These are phyloP conservation scores for Mola mola DNA, from an alignment of 2,113 vertebrate species.

Conservation along the genomic window DNA sequence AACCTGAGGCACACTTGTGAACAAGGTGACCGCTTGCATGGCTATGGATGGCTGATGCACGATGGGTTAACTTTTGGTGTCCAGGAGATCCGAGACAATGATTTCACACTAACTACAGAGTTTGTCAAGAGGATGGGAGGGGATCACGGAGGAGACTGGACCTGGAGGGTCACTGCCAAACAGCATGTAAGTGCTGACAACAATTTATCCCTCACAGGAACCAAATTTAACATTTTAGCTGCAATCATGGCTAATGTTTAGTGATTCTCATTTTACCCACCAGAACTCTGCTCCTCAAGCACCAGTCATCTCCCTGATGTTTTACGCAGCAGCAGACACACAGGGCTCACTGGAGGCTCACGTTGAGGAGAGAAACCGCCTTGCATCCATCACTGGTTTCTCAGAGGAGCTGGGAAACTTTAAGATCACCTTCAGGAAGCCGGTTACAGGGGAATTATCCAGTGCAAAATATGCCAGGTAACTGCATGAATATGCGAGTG, in stretches of 20 bases:
- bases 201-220: not conserved
- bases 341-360: slow-evolving; percentile 86
- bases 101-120: slow-evolving; percentile 87
- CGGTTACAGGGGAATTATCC: slow-evolving; percentile 74
- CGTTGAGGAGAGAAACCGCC: slow-evolving; percentile 78
- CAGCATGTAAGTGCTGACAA: slow-evolving; percentile 79
- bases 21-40: slow-evolving; percentile 85
- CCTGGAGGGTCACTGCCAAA: slow-evolving; percentile 90
- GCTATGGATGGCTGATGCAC: slow-evolving; percentile 93
- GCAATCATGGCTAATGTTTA: not conserved
- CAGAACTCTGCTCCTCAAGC: slow-evolving; percentile 72
- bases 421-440: slow-evolving; percentile 87
- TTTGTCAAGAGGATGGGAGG: slow-evolving; percentile 91
- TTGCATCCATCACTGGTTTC: slow-evolving; percentile 83
- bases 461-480: slow-evolving; percentile 87
- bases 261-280: slow-evolving; percentile 9
- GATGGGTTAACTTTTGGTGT: slow-evolving; percentile 90
- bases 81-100: slow-evolving; percentile 88
- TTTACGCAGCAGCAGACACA: slow-evolving; percentile 91
- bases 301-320: slow-evolving; percentile 90
- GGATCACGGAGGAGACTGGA: slow-evolving; percentile 94
- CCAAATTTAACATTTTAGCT: not conserved
- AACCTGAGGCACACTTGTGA: slow-evolving; percentile 91
- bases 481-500: slow-evolving; percentile 2
- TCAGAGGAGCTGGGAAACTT: slow-evolving; percentile 91